These are phyloP conservation scores for Parnassius apollo DNA, from an alignment of 2,888 invertebrate genomes.

Conservation along the genomic window DNA sequence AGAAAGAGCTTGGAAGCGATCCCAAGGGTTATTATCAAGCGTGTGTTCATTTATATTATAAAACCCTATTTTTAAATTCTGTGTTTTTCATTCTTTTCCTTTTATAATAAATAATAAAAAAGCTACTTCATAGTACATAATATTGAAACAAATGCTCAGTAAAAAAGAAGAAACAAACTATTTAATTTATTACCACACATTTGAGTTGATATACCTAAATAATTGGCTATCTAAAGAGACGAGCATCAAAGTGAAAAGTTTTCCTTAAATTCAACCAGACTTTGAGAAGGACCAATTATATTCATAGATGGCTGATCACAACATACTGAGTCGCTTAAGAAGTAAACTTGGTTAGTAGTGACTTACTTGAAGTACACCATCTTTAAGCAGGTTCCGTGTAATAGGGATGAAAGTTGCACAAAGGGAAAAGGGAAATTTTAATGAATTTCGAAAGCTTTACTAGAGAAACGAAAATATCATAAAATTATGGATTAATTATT, in stretches of 20 bases:
- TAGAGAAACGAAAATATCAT: too few relatives aligned
- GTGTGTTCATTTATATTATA: too few relatives aligned
- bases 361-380: constrained; percentile 9
- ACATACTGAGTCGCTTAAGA: constrained; percentile 37
- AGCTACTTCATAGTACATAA: too few relatives aligned
- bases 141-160: not conserved
- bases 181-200: constrained; percentile 9
- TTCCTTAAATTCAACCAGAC: constrained; percentile 57
- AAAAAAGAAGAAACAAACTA: not conserved
- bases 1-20: too few relatives aligned
- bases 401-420: constrained; percentile 18
- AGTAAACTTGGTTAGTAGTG: constrained; percentile 24
- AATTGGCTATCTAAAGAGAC: constrained; percentile 12
- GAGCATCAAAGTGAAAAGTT: constrained; percentile 58
- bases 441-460: too few relatives aligned
- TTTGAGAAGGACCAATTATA: constrained; percentile 62
- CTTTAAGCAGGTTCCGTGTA: constrained; percentile 7
- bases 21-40: too few relatives aligned
- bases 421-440: constrained; percentile 1
- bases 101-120: too few relatives aligned
- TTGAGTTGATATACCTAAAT: constrained; percentile 5
- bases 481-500: too few relatives aligned
- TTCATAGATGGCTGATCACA: constrained; percentile 65
- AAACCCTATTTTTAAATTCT: too few relatives aligned
- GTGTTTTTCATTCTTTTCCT: too few relatives aligned